Base-by-base conservation (phyloP, 2,797 vertebrate species). In the Ptychadena robeensis region DNA sequence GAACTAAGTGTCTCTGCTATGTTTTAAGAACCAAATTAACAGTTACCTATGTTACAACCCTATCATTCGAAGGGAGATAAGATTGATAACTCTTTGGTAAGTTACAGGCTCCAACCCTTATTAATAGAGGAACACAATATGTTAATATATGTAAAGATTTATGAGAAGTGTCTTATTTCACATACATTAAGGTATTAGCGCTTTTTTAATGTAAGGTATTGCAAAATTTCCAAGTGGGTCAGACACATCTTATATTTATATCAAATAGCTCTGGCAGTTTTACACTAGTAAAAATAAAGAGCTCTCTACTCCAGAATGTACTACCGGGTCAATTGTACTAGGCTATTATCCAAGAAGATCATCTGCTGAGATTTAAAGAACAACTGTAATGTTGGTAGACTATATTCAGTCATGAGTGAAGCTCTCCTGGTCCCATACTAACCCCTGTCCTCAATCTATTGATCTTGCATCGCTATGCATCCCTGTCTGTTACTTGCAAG, bases 131-230 rank as follows among this genome's bases (percentile, higher is more conserved):
- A n/a, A 69, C 35, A 38, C 18, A 68, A 27, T 25, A 69, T 40
- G 35, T 25, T 69, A 40, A 69, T 69, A 38, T 69, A 38, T 28
- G 22, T 38, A 69, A 38, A 69, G 67, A 69, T 69, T 69, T 69
- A 69, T 69, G 67, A 38, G 67, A 69, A 69, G n/a, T 69, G 35
- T 69, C 22, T 69, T 12, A 11, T 69, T 69, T 69, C 34, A 69
- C 35, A n/a, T 69, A 69, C 38, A 69, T 69, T 69, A 69, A n/a
- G 25, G 14, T 40, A 69, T 69, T 69, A 69, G 14, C 35, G 15
- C 35, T 69, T 69, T 34, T 38, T 69, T 35, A 69, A 38, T 40
- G 67, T 40, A 69, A 14, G 34, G 67, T 37, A 69, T 35, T 69
- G 32, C 35, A 69, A n/a, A 14, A 12, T 38, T 69, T 35, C 35